These are phyloP conservation scores for Nilaparvata lugens DNA, from an alignment of 1,140 invertebrate genomes.

Conservation along the genomic window DNA sequence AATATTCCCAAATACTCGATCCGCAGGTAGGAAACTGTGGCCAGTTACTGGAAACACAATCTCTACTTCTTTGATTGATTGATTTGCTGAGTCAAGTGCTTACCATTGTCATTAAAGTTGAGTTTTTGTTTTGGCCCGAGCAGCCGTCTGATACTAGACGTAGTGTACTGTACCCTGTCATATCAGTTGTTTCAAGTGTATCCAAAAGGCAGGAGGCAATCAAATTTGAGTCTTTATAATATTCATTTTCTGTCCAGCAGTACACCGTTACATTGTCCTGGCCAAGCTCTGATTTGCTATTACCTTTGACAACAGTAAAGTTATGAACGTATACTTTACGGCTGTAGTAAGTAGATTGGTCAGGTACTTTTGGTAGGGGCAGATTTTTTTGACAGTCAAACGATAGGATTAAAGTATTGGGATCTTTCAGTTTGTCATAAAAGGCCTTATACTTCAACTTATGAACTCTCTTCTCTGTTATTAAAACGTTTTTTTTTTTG, in stretches of 20 bases:
- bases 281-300: not conserved
- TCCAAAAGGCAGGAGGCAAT: not conserved
- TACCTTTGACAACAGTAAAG: not conserved
- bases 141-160: not conserved
- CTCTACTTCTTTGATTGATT: not conserved
- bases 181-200: not conserved
- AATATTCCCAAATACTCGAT: not conserved
- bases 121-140: not conserved
- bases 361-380: not conserved
- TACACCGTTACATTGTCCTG: not conserved
- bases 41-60: not conserved
- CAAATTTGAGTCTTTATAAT: not conserved
- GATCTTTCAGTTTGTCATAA: not conserved
- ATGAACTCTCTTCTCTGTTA: not conserved
- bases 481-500: not conserved
- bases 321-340: not conserved
- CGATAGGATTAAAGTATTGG: not conserved
- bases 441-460: not conserved
- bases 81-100: not conserved
- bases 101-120: not conserved
- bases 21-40: not conserved
- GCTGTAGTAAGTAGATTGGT: not conserved
- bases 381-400: not conserved
- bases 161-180: not conserved
- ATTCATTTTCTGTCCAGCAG: not conserved